A percentile compares a stretch with the other conserved stretches of the same genome.
These are phyloP conservation scores for Nannospalax galili DNA, from an alignment of 2,113 vertebrate species.

Conservation along the genomic window DNA sequence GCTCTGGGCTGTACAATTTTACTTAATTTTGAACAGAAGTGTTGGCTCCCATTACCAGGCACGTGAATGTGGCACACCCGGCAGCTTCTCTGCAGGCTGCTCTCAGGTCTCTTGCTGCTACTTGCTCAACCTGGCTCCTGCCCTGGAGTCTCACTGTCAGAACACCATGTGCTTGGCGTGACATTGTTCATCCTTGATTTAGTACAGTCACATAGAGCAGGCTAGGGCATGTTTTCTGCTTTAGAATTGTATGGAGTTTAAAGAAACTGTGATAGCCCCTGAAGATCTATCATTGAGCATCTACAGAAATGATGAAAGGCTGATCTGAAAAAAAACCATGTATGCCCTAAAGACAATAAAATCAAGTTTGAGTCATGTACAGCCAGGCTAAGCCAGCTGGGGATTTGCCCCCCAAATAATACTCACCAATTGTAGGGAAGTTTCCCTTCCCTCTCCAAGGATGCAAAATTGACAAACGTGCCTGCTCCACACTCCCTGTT, in stretches of 20 bases:
- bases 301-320: not conserved
- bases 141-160: not conserved
- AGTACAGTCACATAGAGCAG: not conserved
- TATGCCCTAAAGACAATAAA: not conserved
- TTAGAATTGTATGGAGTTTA: not conserved
- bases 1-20: not conserved
- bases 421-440: conserved; percentile 98
- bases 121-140: not conserved
- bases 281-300: not conserved
- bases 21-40: not conserved
- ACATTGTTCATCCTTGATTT: not conserved
- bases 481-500: conserved; percentile 95
- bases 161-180: accelerated
- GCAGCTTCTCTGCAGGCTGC: not conserved
- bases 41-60: not conserved
- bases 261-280: not conserved
- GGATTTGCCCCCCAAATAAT: conserved; percentile 24
- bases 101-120: not conserved
- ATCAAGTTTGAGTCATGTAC: not conserved
- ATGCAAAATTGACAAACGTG: conserved; percentile 97
- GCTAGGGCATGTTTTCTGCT: not conserved
- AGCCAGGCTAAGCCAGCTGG: not conserved
- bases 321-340: not conserved
- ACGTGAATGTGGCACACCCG: no score
- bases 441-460: conserved; percentile 96